Base-by-base conservation (phyloP, 2,113 vertebrate genomes). In the Sialia sialis region DNA sequence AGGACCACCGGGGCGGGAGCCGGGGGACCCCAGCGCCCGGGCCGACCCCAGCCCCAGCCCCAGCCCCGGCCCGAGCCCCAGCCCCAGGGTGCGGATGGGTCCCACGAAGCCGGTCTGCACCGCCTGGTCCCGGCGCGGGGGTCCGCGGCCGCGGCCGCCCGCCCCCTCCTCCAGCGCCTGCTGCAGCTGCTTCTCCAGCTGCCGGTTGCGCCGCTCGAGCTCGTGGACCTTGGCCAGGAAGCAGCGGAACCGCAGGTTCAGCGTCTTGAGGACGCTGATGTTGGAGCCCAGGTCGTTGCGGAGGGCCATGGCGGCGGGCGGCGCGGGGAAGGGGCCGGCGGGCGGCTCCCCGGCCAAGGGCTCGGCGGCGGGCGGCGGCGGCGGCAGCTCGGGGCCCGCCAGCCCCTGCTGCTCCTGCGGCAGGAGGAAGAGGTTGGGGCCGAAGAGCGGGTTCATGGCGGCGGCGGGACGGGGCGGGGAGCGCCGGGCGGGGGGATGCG, bases 201-300 rank as follows among this genome's bases (percentile, higher is more conserved):
- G 98, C 97, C 99, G 99, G 97, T 99, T 99, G 56, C 99, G 98
- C 77, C 99, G 98, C 97, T 99, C 99, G 87, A 99, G 93, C 83
- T 99, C 99, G 41, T 99, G 99, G 79, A 99, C 99, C 95, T 99
- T 99, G 41, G 99, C 99, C 97, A 99, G 94, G 97, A 99, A 99
- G 97, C 99, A 99, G 62, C 99, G 98, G 97, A 99, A 99, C 13
- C 99, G 98, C 87, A 99, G 97, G 87, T 99, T 99, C 67, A 99
- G 98, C 16, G 99, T 99, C 97, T 99, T 99, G 41, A 99, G 98
- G 84, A 99, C 98, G 88, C 98, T 98, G 97, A 99, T 99, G 98
- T 99, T 99, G 97, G 99, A 99, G 64, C 99, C 99, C 96, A 99
- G 95, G 98, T 99, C 99, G 94, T 99, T 99, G 79, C 99, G 98